Evolutionary conservation across 2,113 vertebrate species (phyloP), one percentile per base, ranked within the genome.

Genomic region (Oncorhynchus masou): DNA sequence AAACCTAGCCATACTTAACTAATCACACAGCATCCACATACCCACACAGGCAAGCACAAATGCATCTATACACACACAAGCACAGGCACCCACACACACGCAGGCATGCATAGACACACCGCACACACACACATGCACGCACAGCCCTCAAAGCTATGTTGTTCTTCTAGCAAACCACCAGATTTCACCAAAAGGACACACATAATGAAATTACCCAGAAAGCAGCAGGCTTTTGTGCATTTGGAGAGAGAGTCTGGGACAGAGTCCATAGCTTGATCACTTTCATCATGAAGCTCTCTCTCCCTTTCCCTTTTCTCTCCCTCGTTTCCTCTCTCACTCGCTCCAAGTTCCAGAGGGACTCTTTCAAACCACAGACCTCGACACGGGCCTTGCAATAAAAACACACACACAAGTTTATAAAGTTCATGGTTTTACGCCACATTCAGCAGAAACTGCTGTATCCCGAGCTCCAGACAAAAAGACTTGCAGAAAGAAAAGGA

Each of bases 191-290:
- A 15, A 51, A 51, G 68, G 68, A 71, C 76, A 73, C 85, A 90
- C 93, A 91, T 80, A 86, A 91, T 66, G 39, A 78, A 74, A 82
- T 74, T 74, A 68, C 74, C 67, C 9, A 62, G 83, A 84, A 87
- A 83, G 81, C 76, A 57, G 73, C 87, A 83, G 15, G 81, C 83
- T 78, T 84, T 72, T 83, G 60, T 64, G 72, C 85, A 81, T 69
- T 34, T 34, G 29, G 66, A 24, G 34, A 45, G 19, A 45, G 34
- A 45, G 80, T 79, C 49, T 71, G 72, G 76, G 86, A 75, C 79
- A 51, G 78, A 88, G 76, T 87, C 86, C 69, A 74, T 49, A 84
- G 89, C 85, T 84, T 88, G 86, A 92, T 94, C 88, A 80, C 70
- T 89, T 90, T 82, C 90, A 94, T 88, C 91, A 59, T 84, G 83